Percentiles rank a stretch among this genome's conserved stretches.
These are phyloP conservation scores for Merops nubicus DNA, from an alignment of 2,113 vertebrate genomes.

Conservation along the genomic window DNA sequence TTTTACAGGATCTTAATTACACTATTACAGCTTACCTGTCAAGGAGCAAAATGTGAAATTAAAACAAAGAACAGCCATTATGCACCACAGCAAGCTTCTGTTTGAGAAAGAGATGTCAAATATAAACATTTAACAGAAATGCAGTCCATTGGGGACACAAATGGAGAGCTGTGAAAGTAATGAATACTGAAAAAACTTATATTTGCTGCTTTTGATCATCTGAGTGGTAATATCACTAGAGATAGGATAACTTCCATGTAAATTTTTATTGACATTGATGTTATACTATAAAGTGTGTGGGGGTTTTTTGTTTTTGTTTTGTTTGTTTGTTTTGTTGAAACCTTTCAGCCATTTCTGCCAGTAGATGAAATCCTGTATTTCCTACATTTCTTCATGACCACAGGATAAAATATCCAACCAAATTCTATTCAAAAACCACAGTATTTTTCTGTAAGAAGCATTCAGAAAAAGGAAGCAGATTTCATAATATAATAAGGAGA, in stretches of 20 bases:
- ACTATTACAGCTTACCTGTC: not conserved
- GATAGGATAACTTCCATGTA: not conserved
- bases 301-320: too few relatives aligned
- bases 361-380: rapidly evolving
- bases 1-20: not conserved
- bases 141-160: not conserved
- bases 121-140: not conserved
- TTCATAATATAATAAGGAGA: not conserved
- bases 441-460: not conserved
- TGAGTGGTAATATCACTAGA: not conserved
- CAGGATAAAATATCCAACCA: not conserved
- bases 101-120: not conserved
- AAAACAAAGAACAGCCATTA: not conserved
- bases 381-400: not conserved
- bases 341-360: not conserved
- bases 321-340: too few relatives aligned
- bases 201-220: not conserved
- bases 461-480: not conserved
- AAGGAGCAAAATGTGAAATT: not conserved
- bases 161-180: not conserved
- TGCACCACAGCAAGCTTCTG: not conserved
- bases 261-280: not conserved
- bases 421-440: not conserved
- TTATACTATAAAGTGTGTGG: not conserved
- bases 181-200: not conserved